These are phyloP conservation scores for Sinelater perroti DNA, from an alignment of 2,888 invertebrate genomes.

Conservation along the genomic window DNA sequence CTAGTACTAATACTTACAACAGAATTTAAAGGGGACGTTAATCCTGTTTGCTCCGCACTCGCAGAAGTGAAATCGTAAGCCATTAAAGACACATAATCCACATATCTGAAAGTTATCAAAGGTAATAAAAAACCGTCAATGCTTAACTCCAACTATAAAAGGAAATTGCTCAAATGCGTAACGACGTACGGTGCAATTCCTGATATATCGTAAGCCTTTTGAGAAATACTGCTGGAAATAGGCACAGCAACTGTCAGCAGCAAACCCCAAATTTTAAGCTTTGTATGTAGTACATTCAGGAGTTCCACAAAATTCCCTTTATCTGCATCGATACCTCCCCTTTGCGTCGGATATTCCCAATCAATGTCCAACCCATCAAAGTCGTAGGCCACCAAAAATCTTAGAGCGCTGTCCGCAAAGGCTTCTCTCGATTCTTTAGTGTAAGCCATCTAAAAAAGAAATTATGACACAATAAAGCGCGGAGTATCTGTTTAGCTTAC, in stretches of 20 bases:
- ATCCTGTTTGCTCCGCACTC: slow-evolving; percentile 54
- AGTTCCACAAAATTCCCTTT: slow-evolving; percentile 59
- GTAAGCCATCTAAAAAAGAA: slow-evolving; percentile 58
- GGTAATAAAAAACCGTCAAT: slow-evolving; percentile 17
- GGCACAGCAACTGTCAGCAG: slow-evolving; percentile 63
- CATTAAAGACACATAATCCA: slow-evolving; percentile 64
- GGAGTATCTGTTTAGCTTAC: slow-evolving; percentile 15
- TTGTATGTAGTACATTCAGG: slow-evolving; percentile 57
- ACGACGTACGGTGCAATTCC: slow-evolving; percentile 54
- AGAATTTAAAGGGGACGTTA: slow-evolving; percentile 57
- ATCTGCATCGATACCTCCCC: slow-evolving; percentile 54
- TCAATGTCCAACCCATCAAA: slow-evolving; percentile 65
- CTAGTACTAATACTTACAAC: too few species aligned
- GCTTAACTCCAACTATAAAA: neutral
- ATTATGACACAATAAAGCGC: too few species aligned
- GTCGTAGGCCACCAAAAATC: slow-evolving; percentile 58
- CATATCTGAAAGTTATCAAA: slow-evolving; percentile 51
- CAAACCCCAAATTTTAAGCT: slow-evolving; percentile 57
- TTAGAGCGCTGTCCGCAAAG: slow-evolving; percentile 60
- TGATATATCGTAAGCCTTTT: slow-evolving; percentile 59
- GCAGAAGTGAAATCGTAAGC: slow-evolving; percentile 61
- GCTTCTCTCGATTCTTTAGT: slow-evolving; percentile 52
- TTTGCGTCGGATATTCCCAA: slow-evolving; percentile 62
- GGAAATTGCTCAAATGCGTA: neutral
- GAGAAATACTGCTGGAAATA: slow-evolving; percentile 53